phyloP scores from a whole-genome alignment of 2,797 vertebrate species.

The Hydrophis major region DNA sequence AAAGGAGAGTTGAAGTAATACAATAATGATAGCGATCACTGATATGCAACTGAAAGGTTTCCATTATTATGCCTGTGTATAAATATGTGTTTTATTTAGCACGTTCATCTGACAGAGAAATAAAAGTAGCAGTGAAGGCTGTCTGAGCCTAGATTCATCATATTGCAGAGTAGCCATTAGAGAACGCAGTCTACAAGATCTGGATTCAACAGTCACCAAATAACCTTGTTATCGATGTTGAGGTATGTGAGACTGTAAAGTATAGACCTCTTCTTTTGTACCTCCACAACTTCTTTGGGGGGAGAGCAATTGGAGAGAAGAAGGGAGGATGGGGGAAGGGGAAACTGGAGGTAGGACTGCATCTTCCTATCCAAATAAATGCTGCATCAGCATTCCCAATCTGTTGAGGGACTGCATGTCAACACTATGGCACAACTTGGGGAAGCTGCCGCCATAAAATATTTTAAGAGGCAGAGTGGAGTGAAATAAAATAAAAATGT shows the following conservation, averaged over 20 bases:
- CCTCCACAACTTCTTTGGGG: no score
- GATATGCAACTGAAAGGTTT: constrained; percentile 23
- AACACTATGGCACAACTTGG: constrained; percentile 80
- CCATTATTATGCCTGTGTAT: constrained; percentile 1
- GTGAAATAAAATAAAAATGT: constrained; percentile 86
- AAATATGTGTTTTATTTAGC: constrained; percentile 4
- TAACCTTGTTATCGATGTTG: neutral
- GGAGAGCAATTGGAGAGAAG: neutral
- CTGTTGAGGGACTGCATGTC: constrained; percentile 86
- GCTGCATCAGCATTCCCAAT: constrained; percentile 76
- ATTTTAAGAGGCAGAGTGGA: constrained; percentile 83
- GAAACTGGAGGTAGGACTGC: constrained; percentile 43
- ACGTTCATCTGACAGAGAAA: constrained; percentile 8
- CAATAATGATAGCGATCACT: neutral
- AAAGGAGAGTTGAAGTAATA: neutral
- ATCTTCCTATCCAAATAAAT: constrained; percentile 63
- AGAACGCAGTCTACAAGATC: neutral
- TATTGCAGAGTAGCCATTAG: constrained; percentile 22
- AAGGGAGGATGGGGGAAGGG: neutral
- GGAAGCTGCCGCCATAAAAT: constrained; percentile 81
- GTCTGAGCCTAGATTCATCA: constrained; percentile 53
- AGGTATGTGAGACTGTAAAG: neutral
- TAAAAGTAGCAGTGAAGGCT: neutral
- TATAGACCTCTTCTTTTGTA: neutral
- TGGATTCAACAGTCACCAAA: neutral